These are phyloP conservation scores for Drosophila mimetica DNA, from an alignment of 2,888 invertebrate genomes.

Conservation along the genomic window DNA sequence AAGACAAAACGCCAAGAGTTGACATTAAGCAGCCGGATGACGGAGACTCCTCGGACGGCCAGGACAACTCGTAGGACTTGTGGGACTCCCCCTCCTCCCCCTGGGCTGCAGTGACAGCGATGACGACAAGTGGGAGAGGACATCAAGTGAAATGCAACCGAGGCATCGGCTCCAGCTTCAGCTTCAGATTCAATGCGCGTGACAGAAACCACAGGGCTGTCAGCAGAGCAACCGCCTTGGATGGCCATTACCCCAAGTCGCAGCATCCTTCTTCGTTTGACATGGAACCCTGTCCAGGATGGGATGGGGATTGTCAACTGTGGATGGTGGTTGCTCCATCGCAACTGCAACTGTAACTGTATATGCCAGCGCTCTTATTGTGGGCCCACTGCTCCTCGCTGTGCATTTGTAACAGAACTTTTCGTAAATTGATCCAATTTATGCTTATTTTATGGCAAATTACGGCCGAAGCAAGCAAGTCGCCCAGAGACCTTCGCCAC, in stretches of 20 bases:
- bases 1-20: constrained; percentile 73
- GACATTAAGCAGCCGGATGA: constrained; percentile 67
- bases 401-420: constrained; percentile 69
- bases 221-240: constrained; percentile 45
- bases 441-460: constrained; percentile 82
- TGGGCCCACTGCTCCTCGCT: constrained; percentile 45
- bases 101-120: constrained; percentile 32
- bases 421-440: constrained; percentile 83
- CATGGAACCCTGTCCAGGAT: constrained; percentile 31
- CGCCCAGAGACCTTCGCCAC: constrained; percentile 17
- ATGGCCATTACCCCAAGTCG: constrained; percentile 64
- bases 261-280: constrained; percentile 40
- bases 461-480: constrained; percentile 69
- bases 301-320: constrained; percentile 27
- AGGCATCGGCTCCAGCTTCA: constrained; percentile 45
- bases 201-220: constrained; percentile 68
- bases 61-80: constrained; percentile 24
- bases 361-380: constrained; percentile 36
- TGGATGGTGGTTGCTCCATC: not conserved
- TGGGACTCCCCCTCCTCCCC: constrained; percentile 1
- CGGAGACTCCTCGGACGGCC: constrained; percentile 36
- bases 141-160: constrained; percentile 68
- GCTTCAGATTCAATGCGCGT: constrained; percentile 73
- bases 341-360: constrained; percentile 35
- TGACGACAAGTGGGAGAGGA: constrained; percentile 49